Percentiles rank a stretch among this genome's conserved stretches.
phyloP scores from a whole-genome alignment of 2,797 vertebrate genomes.

The Gouania willdenowi region DNA sequence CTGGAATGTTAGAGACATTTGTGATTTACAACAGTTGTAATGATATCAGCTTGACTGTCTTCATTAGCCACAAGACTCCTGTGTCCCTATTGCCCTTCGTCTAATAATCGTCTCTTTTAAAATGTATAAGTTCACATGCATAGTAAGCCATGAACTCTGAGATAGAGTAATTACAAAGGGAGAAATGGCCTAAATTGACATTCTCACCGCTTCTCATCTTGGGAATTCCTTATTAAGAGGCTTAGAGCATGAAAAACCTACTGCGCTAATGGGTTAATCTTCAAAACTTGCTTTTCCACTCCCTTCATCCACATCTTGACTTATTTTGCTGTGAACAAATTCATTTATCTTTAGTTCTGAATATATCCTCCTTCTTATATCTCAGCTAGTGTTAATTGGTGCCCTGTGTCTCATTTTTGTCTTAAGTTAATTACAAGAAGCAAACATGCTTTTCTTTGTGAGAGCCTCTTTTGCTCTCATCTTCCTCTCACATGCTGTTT shows the following conservation, averaged over 20 bases:
- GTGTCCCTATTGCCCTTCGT: constrained; percentile 11
- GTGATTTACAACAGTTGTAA: constrained; percentile 4
- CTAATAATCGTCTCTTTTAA: constrained; percentile 13
- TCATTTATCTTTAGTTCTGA: constrained; percentile 4
- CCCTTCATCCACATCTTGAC: constrained; percentile 26
- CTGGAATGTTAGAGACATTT: too few species aligned
- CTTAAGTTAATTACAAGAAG: constrained; percentile 54
- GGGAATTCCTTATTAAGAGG: constrained; percentile 57
- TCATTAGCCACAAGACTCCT: neutral
- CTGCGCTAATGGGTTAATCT: constrained; percentile 57
- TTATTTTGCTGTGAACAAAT: constrained; percentile 20
- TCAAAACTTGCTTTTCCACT: constrained; percentile 31
- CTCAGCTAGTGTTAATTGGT: constrained; percentile 3
- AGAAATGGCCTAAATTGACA: constrained; percentile 61
- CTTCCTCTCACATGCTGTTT: neutral
- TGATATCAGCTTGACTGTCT: constrained; percentile 1
- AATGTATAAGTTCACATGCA: constrained; percentile 24
- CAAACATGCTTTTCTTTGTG: constrained; percentile 44
- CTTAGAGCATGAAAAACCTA: constrained; percentile 59
- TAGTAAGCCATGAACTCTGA: constrained; percentile 38
- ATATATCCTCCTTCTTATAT: constrained; percentile 18
- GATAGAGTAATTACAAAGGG: constrained; percentile 51
- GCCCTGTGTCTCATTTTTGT: constrained; percentile 22
- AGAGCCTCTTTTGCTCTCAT: constrained; percentile 1
- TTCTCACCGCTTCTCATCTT: constrained; percentile 41